phyloP scores from a whole-genome alignment of 53 echinoderm and acorn worm genomes.

The Luidia sarsii region DNA sequence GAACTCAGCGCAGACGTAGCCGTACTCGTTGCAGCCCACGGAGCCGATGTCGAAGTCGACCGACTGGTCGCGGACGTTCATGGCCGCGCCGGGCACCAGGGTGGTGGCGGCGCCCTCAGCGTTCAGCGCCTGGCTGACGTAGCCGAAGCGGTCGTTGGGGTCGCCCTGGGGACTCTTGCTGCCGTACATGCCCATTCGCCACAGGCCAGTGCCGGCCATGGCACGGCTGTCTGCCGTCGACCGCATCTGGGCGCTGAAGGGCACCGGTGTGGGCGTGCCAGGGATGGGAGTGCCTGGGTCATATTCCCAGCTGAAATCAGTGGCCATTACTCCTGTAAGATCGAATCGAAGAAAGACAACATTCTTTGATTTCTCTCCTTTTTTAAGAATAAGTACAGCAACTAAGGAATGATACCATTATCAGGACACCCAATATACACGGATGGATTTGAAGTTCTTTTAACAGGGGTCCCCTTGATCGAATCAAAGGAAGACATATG shows the following conservation, averaged over 20 bases:
- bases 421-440: too few relatives aligned
- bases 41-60: constrained; percentile 87
- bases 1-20: constrained; percentile 86
- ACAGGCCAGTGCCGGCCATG: constrained; percentile 74
- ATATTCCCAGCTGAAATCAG: constrained; percentile 71
- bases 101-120: constrained; percentile 51
- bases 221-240: constrained; percentile 71
- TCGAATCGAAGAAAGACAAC: not conserved
- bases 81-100: constrained; percentile 61
- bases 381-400: too few relatives aligned
- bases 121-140: constrained; percentile 67
- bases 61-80: constrained; percentile 58
- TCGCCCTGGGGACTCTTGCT: constrained; percentile 73
- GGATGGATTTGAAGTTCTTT: too few relatives aligned
- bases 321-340: constrained; percentile 80
- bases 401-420: too few relatives aligned
- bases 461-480: too few relatives aligned
- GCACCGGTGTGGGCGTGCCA: constrained; percentile 62
- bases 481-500: too few relatives aligned
- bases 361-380: too few relatives aligned
- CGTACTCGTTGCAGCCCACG: constrained; percentile 74
- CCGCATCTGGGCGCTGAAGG: constrained; percentile 47
- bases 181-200: constrained; percentile 87
- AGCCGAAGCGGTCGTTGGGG: constrained; percentile 65
- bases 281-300: constrained; percentile 64